A percentile compares a stretch with the other conserved stretches of the same genome.
These are phyloP conservation scores for Ceratina calcarata DNA, from an alignment of 1,140 invertebrate genomes.

Conservation along the genomic window DNA sequence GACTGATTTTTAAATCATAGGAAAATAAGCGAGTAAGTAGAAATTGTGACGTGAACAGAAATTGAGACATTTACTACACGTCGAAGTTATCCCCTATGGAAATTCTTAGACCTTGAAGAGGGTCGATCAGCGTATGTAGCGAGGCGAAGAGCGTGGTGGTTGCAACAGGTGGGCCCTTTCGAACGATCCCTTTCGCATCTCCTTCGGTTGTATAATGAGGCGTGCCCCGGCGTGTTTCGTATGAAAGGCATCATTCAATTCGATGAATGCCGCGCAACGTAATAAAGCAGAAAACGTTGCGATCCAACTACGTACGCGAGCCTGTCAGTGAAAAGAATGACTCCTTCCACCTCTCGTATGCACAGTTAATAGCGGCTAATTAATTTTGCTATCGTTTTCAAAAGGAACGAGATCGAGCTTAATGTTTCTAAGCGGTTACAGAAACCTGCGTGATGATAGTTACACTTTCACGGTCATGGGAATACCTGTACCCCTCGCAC, in stretches of 20 bases:
- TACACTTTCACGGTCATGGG: constrained; percentile 17
- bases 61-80: no score
- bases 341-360: neutral
- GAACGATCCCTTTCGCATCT: constrained; percentile 60
- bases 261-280: constrained; percentile 2
- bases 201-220: constrained; percentile 66
- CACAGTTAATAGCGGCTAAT: no score
- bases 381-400: neutral
- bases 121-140: constrained; percentile 30
- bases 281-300: constrained; percentile 6
- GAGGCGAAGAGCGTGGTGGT: constrained; percentile 37
- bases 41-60: no score
- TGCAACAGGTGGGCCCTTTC: constrained; percentile 76
- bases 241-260: constrained; percentile 39
- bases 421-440: neutral
- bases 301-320: neutral
- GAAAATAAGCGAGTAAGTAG: no score
- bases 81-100: neutral
- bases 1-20: no score
- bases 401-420: no score
- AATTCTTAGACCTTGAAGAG: neutral
- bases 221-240: constrained; percentile 46
- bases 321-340: neutral
- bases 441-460: neutral
- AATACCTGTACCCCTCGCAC: constrained; percentile 4